These are phyloP conservation scores for Tachycineta bicolor DNA, from an alignment of 2,113 vertebrate genomes.

Conservation along the genomic window DNA sequence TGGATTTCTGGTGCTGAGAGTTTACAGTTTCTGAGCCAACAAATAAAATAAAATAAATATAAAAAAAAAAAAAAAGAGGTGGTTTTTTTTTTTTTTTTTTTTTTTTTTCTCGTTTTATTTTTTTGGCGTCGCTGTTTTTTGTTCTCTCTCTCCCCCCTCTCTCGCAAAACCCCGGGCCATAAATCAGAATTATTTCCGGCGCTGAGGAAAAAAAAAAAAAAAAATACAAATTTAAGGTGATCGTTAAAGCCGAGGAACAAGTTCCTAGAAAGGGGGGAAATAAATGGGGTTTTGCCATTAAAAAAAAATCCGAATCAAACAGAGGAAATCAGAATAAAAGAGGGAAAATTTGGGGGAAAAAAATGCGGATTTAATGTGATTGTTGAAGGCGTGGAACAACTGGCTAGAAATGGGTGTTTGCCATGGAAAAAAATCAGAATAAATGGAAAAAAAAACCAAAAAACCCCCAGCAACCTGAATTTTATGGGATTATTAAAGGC, in stretches of 20 bases:
- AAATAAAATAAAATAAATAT: not conserved
- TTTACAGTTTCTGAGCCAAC: constrained; percentile 70
- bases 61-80: not conserved
- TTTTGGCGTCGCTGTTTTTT: constrained; percentile 58
- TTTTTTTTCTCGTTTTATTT: not conserved
- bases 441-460: not conserved
- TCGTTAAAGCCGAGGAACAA: constrained; percentile 53
- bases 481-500: constrained; percentile 63
- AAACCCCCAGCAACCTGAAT: not conserved
- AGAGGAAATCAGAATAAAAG: too few species aligned
- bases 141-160: constrained; percentile 33
- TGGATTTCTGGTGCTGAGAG: constrained; percentile 69
- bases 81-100: too few species aligned
- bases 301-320: not conserved
- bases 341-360: too few species aligned
- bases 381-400: too few species aligned
- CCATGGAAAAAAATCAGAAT: not conserved
- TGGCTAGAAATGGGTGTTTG: too few species aligned
- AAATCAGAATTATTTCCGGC: constrained; percentile 73
- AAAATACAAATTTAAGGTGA: constrained; percentile 68
- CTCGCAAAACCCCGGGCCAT: constrained; percentile 16
- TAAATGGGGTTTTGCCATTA: not conserved
- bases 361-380: too few species aligned
- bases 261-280: not conserved
- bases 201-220: not conserved